Evolutionary conservation across 2,888 invertebrate species (phyloP), one percentile per base, ranked within the genome.

Genomic region (Pemphredon lugubris): DNA sequence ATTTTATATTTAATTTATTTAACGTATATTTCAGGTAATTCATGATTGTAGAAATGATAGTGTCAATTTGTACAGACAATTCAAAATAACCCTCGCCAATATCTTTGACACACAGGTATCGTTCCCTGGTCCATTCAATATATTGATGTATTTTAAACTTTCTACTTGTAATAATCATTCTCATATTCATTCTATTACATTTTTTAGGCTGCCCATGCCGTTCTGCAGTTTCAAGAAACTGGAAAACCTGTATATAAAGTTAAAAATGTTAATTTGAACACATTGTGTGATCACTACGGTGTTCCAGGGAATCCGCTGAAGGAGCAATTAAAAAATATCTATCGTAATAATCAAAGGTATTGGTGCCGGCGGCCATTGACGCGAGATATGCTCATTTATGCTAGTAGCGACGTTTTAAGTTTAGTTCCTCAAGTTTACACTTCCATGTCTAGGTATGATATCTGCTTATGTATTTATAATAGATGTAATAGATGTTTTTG

Each of bases 21-120:
- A 9, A 9, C 5, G 68, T 76, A 72, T 3, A 61, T 90, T 90
- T 58, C 78, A 94, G 93, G 93, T 97, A 59, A 95, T 97, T 85
- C 97, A 98, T 89, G 97, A 98, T 88, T 97, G 97, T 87, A 93
- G 97, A 73, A 97, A 96, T 90, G 97, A 97, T 91, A 96, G 97
- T 66, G 95, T 95, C 47, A 97, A 96, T 91, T 92, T 98, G 79
- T 94, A 93, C 90, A 93, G 93, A 88, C 97, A 97, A 87, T 97
- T 95, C 91, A 95, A 95, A 78, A 95, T 97, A 75, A 93, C 94
- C 57, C 90, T 97, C 83, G 93, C 93, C 74, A 95, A 95, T 90
- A 96, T 98, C 53, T 97, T 98, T 89, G 97, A 98, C 88, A 97
- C 97, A 32, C 97, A 96, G 91, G 93, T 93, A 87, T n/a, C n/a